Conservation (phyloP, 2,888 invertebrate species). For the Ochropleura plecta region DNA sequence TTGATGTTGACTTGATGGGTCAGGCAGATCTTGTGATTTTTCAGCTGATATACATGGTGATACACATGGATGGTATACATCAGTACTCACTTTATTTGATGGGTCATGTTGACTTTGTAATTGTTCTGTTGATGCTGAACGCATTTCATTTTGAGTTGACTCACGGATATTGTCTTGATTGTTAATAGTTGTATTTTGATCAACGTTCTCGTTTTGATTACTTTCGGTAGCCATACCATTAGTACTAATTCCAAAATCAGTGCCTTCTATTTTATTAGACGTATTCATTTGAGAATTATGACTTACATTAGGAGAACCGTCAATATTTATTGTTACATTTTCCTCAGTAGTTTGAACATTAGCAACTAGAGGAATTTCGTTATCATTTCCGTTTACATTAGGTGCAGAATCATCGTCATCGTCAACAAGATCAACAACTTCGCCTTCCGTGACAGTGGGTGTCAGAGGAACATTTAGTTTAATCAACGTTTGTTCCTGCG, state of each 20-base stretch:
- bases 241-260: background rate
- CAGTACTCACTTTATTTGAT: background rate
- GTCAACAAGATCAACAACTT: slow-evolving; percentile 57
- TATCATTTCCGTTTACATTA: slow-evolving; percentile 6
- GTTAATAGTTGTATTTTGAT: background rate
- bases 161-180: slow-evolving; percentile 6
- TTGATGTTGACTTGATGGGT: background rate
- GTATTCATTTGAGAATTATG: background rate
- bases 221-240: background rate
- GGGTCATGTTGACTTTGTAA: background rate
- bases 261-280: background rate
- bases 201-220: background rate
- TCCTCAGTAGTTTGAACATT: background rate
- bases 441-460: slow-evolving; percentile 15
- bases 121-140: slow-evolving; percentile 14
- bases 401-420: slow-evolving; percentile 49
- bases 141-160: background rate
- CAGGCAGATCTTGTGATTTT: background rate
- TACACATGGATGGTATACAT: background rate
- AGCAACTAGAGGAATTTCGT: background rate
- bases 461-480: background rate
- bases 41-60: background rate
- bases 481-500: background rate
- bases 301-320: background rate
- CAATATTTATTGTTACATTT: slow-evolving; percentile 1